Percentiles rank a stretch among this genome's conserved stretches.
phyloP scores from a whole-genome alignment of 2,113 vertebrate genomes.

The Pungitius pungitius region DNA sequence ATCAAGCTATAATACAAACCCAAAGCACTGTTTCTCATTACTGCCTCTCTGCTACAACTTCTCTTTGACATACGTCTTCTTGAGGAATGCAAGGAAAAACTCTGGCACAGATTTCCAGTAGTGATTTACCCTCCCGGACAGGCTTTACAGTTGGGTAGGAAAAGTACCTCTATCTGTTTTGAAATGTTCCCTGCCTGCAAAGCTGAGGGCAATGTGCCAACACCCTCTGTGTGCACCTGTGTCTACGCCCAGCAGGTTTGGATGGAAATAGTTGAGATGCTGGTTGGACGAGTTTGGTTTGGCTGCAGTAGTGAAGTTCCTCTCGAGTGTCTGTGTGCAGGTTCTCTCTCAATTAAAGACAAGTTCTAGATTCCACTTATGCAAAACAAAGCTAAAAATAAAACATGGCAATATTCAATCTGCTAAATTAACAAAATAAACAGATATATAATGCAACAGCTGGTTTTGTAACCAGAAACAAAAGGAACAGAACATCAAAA shows the following conservation, averaged over 20 bases:
- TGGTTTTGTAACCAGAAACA: neutral
- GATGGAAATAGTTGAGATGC: conserved; percentile 32
- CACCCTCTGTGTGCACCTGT: conserved; percentile 42
- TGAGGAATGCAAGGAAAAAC: conserved; percentile 38
- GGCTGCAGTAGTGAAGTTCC: conserved; percentile 18
- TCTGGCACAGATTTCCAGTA: conserved; percentile 45
- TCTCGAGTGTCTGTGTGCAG: conserved; percentile 14
- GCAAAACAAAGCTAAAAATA: neutral
- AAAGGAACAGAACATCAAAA: neutral
- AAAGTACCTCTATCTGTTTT: conserved; percentile 53
- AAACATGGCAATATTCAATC: neutral
- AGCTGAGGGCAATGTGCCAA: conserved; percentile 21
- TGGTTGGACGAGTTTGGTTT: conserved; percentile 57
- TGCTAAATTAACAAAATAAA: neutral
- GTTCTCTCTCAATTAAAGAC: conserved; percentile 1
- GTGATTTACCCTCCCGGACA: conserved; percentile 22
- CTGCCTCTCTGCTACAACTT: conserved; percentile 13
- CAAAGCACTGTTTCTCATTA: conserved; percentile 21
- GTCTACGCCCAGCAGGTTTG: conserved; percentile 43
- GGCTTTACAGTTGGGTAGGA: conserved; percentile 28
- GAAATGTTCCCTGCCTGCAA: conserved; percentile 44
- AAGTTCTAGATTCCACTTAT: neutral
- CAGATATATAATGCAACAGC: neutral
- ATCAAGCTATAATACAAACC: conserved; percentile 12
- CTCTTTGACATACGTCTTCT: conserved; percentile 23